Conservation (phyloP, 2,797 vertebrate genomes). For the Perodicticus potto region DNA sequence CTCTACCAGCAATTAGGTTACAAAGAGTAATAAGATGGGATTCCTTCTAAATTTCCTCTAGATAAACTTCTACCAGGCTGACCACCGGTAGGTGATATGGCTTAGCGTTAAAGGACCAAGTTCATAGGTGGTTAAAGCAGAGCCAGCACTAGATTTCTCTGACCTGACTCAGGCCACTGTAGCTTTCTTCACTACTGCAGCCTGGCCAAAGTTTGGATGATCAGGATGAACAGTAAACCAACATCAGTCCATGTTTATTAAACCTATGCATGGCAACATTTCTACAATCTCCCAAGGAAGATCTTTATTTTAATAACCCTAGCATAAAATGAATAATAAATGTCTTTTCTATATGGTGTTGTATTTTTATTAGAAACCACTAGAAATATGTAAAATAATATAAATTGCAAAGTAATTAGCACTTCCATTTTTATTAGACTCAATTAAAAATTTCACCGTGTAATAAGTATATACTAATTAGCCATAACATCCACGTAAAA, state of each 20-base stretch:
- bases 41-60: background rate
- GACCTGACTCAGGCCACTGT: too few relatives aligned
- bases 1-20: background rate
- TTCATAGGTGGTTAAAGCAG: background rate
- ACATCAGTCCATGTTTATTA: background rate
- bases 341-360: background rate
- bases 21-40: background rate
- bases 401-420: conserved; percentile 59
- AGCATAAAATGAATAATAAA: conserved; percentile 50
- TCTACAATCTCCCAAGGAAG: background rate
- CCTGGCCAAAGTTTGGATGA: background rate
- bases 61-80: background rate
- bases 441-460: conserved; percentile 27
- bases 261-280: background rate
- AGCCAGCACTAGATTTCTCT: background rate
- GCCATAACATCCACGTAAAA: background rate
- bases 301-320: conserved; percentile 48
- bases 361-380: conserved; percentile 56
- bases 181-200: background rate
- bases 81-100: background rate
- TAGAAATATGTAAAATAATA: conserved; percentile 20
- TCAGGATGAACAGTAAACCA: background rate
- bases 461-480: conserved; percentile 44
- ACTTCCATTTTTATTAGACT: conserved; percentile 46
- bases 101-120: background rate